These are phyloP conservation scores for Falcaria lacertinaria DNA, from an alignment of 2,888 invertebrate genomes.

Conservation along the genomic window DNA sequence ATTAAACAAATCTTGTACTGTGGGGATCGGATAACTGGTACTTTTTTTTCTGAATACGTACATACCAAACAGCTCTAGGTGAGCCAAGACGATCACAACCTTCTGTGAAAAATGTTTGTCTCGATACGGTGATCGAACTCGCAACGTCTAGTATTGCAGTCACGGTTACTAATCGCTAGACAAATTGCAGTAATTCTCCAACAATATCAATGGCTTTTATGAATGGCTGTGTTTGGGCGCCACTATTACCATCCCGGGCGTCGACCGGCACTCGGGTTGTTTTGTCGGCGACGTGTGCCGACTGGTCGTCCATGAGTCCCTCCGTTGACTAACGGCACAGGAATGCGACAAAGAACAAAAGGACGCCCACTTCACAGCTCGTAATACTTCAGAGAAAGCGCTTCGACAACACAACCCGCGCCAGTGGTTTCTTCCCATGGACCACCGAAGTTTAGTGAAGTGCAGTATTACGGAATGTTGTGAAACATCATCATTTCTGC, in stretches of 20 bases:
- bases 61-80: no score
- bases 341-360: slow-evolving; percentile 22
- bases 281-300: slow-evolving; percentile 7
- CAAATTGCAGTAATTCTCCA: no score
- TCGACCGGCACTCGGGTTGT: background rate
- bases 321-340: slow-evolving; percentile 18
- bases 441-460: slow-evolving; percentile 9
- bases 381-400: slow-evolving; percentile 11
- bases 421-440: slow-evolving; percentile 15
- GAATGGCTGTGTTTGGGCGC: no score
- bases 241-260: background rate
- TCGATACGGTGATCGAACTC: no score
- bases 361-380: slow-evolving; percentile 3
- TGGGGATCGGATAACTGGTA: no score
- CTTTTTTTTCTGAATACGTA: no score
- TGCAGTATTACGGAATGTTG: slow-evolving; percentile 20
- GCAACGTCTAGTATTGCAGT: no score
- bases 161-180: no score
- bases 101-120: no score
- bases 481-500: slow-evolving; percentile 15
- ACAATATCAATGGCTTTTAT: no score
- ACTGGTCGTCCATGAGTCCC: slow-evolving; percentile 8
- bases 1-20: no score
- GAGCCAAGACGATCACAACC: no score
- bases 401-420: slow-evolving; percentile 7